A percentile compares a stretch with the other conserved stretches of the same genome.
Evolutionary conservation across 2,888 invertebrate species (phyloP).

Genomic region (Eupithecia dodoneata): DNA sequence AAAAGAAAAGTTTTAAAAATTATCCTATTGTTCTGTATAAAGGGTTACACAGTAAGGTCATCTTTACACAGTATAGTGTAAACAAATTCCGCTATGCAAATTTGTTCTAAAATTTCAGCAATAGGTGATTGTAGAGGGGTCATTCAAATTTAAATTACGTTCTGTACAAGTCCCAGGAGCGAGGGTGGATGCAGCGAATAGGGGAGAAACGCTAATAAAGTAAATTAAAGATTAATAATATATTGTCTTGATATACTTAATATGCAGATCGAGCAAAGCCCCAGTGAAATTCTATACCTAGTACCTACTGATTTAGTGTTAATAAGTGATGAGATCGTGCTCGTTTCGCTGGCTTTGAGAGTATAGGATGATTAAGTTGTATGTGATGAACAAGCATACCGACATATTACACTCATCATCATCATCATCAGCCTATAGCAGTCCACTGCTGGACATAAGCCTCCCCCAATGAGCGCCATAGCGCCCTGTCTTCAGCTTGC

Average conservation of each 20-base stretch:
- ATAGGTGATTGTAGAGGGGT: conserved; percentile 67
- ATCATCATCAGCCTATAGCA: too few species aligned
- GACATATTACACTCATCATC: neutral
- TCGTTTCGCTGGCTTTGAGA: conserved; percentile 21
- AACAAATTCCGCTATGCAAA: conserved; percentile 48
- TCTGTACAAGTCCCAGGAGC: conserved; percentile 73
- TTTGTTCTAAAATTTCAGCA: conserved; percentile 61
- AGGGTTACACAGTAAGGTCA: conserved; percentile 33
- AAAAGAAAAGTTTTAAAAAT: too few species aligned
- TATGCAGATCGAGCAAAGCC: conserved; percentile 67
- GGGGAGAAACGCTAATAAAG: conserved; percentile 81
- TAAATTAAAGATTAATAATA: conserved; percentile 85
- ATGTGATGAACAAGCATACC: neutral
- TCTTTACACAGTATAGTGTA: conserved; percentile 38
- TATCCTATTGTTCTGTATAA: conserved; percentile 37
- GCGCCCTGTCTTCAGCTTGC: too few species aligned
- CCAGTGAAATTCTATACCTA: conserved; percentile 54
- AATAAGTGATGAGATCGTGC: conserved; percentile 54
- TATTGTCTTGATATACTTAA: conserved; percentile 78
- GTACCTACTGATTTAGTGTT: conserved; percentile 53
- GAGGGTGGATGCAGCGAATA: conserved; percentile 61
- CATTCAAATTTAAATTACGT: conserved; percentile 83
- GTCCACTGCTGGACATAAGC: too few species aligned
- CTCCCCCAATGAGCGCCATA: too few species aligned
- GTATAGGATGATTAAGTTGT: neutral